Evolutionary conservation across 1,140 invertebrate genomes (phyloP).

Genomic region (Melanaphis sacchari): DNA sequence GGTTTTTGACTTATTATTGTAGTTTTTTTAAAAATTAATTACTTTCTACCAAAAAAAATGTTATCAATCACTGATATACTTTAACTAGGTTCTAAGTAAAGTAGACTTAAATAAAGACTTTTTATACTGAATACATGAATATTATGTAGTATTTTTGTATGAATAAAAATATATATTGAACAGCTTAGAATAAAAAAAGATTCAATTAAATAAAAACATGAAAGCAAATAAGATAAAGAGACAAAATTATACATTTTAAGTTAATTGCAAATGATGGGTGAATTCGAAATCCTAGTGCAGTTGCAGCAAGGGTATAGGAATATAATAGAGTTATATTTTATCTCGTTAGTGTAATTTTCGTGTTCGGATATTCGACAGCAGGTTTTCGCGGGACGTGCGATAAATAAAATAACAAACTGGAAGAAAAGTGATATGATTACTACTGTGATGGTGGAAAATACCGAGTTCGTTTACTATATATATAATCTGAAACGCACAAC

Average conservation of each 20-base stretch:
- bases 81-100: no score
- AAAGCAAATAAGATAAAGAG: neutral
- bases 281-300: neutral
- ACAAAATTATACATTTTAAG: neutral
- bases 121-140: no score
- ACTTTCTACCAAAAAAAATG: no score
- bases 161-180: no score
- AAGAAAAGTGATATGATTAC: neutral
- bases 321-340: slow-evolving; percentile 5
- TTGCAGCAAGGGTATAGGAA: neutral
- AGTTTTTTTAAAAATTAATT: no score
- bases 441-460: neutral
- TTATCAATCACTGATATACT: no score
- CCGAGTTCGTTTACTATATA: neutral
- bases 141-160: no score
- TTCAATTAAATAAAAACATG: neutral
- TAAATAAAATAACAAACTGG: neutral
- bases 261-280: neutral
- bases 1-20: no score
- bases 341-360: neutral
- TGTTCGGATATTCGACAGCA: neutral
- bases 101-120: no score
- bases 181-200: neutral
- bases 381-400: neutral
- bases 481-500: neutral